A percentile compares a stretch with the other conserved stretches of the same genome.
These are phyloP conservation scores for Drosophila obscura DNA, from an alignment of 1,140 invertebrate genomes.

Conservation along the genomic window DNA sequence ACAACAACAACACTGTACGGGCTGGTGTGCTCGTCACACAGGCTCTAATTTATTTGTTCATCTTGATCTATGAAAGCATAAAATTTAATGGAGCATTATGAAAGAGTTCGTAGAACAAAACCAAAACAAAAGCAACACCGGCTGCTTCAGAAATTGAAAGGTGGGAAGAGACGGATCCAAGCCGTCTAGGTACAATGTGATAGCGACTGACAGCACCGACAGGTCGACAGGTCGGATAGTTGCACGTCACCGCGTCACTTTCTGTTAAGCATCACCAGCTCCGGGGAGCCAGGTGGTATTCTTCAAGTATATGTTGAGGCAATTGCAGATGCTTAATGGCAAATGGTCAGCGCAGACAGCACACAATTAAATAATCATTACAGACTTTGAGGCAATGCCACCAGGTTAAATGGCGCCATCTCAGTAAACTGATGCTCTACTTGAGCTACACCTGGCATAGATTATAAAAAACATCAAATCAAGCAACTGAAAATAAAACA, in stretches of 20 bases:
- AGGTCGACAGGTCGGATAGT: conserved; percentile 32
- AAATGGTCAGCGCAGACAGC: conserved; percentile 45
- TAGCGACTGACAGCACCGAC: conserved; percentile 25
- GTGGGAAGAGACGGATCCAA: conserved; percentile 10
- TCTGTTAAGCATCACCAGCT: conserved; percentile 37
- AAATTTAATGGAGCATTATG: conserved; percentile 72
- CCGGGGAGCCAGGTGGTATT: conserved; percentile 12
- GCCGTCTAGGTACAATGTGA: conserved; percentile 11
- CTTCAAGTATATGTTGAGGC: conserved; percentile 10
- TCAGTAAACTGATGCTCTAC: background rate
- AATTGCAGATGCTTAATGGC: conserved; percentile 54
- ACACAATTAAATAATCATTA: conserved; percentile 53
- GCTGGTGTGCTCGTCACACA: conserved; percentile 36
- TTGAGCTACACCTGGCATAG: background rate
- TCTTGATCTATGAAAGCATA: conserved; percentile 70
- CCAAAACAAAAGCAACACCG: background rate
- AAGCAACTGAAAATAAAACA: background rate
- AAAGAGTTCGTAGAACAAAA: conserved; percentile 68
- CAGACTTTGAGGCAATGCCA: conserved; percentile 1
- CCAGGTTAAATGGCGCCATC: conserved; percentile 7
- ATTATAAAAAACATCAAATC: background rate
- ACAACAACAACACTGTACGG: conserved; percentile 24
- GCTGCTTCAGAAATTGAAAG: conserved; percentile 27
- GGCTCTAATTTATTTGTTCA: conserved; percentile 68
- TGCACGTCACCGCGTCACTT: conserved; percentile 48